These are phyloP conservation scores for Melanotaenia nigrans DNA, from an alignment of 2,797 vertebrate species.

Conservation along the genomic window DNA sequence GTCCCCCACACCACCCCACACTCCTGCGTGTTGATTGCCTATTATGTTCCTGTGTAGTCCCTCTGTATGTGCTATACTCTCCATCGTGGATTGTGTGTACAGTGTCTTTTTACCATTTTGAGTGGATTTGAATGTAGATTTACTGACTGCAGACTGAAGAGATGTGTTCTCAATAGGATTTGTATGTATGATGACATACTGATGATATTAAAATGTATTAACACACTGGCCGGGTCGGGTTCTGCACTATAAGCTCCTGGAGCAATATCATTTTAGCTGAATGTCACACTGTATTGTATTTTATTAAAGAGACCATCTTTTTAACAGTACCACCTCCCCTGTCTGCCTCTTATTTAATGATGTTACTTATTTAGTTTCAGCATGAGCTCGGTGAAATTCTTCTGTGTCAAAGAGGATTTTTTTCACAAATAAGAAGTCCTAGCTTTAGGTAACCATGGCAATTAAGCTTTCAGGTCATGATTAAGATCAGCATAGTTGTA, in stretches of 20 bases:
- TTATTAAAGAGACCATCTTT: slow-evolving; percentile 78
- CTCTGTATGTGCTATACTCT: slow-evolving; percentile 28
- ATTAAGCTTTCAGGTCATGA: slow-evolving; percentile 41
- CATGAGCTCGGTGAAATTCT: not conserved
- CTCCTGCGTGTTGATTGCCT: slow-evolving; percentile 34
- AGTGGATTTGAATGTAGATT: slow-evolving; percentile 63
- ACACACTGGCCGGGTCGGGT: slow-evolving; percentile 40
- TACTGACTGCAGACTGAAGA: slow-evolving; percentile 35
- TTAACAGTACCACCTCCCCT: slow-evolving; percentile 55
- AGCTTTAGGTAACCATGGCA: slow-evolving; percentile 51
- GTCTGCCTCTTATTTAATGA: slow-evolving; percentile 27
- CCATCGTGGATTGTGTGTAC: slow-evolving; percentile 48
- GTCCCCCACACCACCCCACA: slow-evolving; percentile 21
- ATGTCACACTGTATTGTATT: slow-evolving; percentile 61
- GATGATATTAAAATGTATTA: slow-evolving; percentile 13
- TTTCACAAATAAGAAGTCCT: slow-evolving; percentile 3
- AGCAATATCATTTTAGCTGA: slow-evolving; percentile 69
- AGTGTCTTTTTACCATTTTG: slow-evolving; percentile 36
- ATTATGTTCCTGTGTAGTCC: slow-evolving; percentile 40
- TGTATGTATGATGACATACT: slow-evolving; percentile 22
- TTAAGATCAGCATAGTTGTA: slow-evolving; percentile 37
- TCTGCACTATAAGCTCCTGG: slow-evolving; percentile 66
- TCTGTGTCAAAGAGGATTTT: slow-evolving; percentile 28
- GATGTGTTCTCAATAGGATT: slow-evolving; percentile 20
- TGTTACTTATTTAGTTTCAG: not conserved